phyloP scores from a whole-genome alignment of 2,888 invertebrate species.

The Rhagium mordax region DNA sequence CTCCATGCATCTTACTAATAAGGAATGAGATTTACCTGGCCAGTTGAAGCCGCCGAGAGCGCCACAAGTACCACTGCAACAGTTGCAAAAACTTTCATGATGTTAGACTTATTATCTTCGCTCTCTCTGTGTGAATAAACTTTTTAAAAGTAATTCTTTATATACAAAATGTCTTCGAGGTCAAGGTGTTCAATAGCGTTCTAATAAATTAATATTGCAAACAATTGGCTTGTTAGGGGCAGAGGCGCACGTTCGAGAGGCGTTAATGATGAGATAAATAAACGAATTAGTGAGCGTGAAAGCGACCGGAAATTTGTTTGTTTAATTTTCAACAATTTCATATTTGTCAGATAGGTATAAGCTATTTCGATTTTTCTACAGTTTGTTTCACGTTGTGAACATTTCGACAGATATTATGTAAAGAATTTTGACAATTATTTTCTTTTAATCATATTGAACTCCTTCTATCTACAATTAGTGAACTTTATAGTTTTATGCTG shows the following conservation, averaged over 20 bases:
- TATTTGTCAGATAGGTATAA: too few relatives aligned
- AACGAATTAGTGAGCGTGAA: too few relatives aligned
- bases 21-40: constrained; percentile 20
- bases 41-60: neutral
- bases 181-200: constrained; percentile 26
- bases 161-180: constrained; percentile 32
- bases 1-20: neutral
- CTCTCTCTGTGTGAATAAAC: constrained; percentile 24
- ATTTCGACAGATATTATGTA: too few relatives aligned
- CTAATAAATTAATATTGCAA: constrained; percentile 26
- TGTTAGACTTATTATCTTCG: constrained; percentile 12
- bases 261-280: neutral
- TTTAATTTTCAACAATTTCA: too few relatives aligned
- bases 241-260: neutral
- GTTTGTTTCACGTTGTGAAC: too few relatives aligned
- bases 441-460: too few relatives aligned
- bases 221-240: neutral
- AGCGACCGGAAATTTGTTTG: too few relatives aligned
- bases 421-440: too few relatives aligned
- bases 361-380: too few relatives aligned
- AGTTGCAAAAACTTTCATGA: constrained; percentile 26
- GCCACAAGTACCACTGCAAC: constrained; percentile 27
- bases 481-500: too few relatives aligned
- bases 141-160: constrained; percentile 30
- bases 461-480: too few relatives aligned